Conservation (phyloP, 2,888 invertebrate species). For the Sinhomidia bicolor region DNA sequence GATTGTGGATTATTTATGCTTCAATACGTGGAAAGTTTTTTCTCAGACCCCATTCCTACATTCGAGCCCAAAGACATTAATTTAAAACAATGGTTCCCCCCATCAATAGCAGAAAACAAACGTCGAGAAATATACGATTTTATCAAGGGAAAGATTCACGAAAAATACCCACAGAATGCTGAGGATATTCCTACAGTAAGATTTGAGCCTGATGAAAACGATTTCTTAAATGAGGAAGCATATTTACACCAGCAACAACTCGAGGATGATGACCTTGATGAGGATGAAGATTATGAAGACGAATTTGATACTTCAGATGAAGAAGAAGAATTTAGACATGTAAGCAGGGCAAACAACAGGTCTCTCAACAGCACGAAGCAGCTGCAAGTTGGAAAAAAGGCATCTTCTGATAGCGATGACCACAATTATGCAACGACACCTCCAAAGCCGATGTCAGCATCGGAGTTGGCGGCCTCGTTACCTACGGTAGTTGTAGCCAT, state of each 20-base stretch:
- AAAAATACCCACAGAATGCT: conserved; percentile 83
- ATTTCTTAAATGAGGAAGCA: not conserved
- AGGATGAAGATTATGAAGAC: conserved; percentile 15
- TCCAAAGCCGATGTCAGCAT: conserved; percentile 1
- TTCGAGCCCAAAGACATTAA: conserved; percentile 83
- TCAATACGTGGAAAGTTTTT: conserved; percentile 98
- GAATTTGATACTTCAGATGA: conserved; percentile 5
- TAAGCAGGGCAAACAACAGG: not conserved
- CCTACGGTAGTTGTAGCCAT: conserved; percentile 19
- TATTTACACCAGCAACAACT: not conserved
- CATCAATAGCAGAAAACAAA: conserved; percentile 86
- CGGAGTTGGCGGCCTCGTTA: not conserved
- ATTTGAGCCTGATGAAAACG: conserved; percentile 57
- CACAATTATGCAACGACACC: conserved; percentile 45
- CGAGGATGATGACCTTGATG: not conserved
- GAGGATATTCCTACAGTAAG: conserved; percentile 67
- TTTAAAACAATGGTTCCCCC: conserved; percentile 91
- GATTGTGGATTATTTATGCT: conserved; percentile 98
- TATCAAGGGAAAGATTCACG: conserved; percentile 88
- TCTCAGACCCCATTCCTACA: conserved; percentile 83
- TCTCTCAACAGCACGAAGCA: not conserved
- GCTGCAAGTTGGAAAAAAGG: not conserved
- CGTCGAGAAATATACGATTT: conserved; percentile 92
- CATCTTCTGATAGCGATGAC: conserved; percentile 28
- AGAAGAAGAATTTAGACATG: not conserved